Base-by-base conservation (phyloP, 2,797 vertebrate species). In the Cyclura pinguis region DNA sequence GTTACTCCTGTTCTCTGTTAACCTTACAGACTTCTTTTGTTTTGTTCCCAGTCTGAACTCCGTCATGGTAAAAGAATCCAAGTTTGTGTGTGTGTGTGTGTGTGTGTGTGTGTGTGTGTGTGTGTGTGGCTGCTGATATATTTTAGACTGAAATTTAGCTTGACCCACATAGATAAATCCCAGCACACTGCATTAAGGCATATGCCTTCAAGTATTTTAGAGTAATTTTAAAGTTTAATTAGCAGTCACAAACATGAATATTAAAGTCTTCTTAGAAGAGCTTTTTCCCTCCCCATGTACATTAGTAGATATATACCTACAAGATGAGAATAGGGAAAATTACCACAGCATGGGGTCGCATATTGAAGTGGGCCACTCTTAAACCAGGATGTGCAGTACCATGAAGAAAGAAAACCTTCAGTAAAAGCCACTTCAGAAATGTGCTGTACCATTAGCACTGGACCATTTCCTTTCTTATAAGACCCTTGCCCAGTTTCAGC, bases 171-270 rank as follows among this genome's bases (percentile, higher is more conserved):
- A 50, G 55, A 84, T 88, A 91, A 92, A 92, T 90, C 50, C 55
- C 57, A 88, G 50, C 50, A 62, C 7, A 29, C 1, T 64, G 7
- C 81, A 88, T n/a, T 87, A 76, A 94, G 88, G 59, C 64, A 92
- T 42, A 42, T 67, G 38, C 29, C 27, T 92, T 59, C 78, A 16
- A 50, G 24, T 73, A 47, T 9, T 64, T 77, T 88, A 84, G 59
- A 90, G 85, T 50, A 84, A 86, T 89, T 86, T 87, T 89, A 89
- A 88, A 91, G 74, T 16, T 91, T 89, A 90, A 47, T 94, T 90
- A 86, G 77, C 86, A 85, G 73, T 20, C 38, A 85, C 29, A 67
- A 55, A 35, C 0, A 78, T 81, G 20, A 14, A 64, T 87, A 42
- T 84, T 86, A 87, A 73, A 90, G 69, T 38, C 47, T 76, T 89